Conservation (phyloP, 2,113 vertebrate species). For the Sinosuthora webbiana region DNA sequence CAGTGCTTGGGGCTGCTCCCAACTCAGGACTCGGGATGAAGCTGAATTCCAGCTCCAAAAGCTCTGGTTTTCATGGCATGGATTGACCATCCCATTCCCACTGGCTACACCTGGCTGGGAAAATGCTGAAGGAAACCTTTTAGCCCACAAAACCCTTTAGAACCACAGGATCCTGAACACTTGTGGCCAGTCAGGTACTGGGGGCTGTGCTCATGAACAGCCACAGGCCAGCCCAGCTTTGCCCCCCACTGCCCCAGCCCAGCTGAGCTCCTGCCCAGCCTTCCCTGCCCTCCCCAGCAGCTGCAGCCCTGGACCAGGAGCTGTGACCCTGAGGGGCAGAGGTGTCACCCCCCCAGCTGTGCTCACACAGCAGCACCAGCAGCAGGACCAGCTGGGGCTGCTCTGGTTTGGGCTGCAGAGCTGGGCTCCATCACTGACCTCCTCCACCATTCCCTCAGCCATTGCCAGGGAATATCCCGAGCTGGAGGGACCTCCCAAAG, state of each 20-base stretch:
- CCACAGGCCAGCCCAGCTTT: neutral
- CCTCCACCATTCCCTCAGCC: neutral
- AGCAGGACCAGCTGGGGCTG: neutral
- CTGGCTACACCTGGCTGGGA: neutral
- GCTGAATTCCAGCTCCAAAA: neutral
- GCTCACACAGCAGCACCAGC: too few species aligned
- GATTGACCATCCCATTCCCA: neutral
- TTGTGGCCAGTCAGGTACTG: neutral
- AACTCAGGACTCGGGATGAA: too few species aligned
- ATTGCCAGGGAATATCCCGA: neutral
- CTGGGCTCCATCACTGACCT: neutral
- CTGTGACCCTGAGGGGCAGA: neutral
- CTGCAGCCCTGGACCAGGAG: neutral
- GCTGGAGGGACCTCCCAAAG: neutral
- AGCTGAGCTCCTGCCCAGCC: neutral
- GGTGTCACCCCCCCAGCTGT: neutral
- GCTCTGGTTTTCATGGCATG: neutral
- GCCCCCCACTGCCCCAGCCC: too few species aligned
- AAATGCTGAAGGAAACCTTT: neutral
- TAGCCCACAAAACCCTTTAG: neutral
- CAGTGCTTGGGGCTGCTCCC: fast-evolving
- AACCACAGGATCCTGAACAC: neutral
- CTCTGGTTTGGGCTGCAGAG: neutral
- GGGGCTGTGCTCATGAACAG: neutral
- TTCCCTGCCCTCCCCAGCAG: neutral